Base-by-base conservation (phyloP, 2,113 vertebrate species). In the Lates calcarifer region DNA sequence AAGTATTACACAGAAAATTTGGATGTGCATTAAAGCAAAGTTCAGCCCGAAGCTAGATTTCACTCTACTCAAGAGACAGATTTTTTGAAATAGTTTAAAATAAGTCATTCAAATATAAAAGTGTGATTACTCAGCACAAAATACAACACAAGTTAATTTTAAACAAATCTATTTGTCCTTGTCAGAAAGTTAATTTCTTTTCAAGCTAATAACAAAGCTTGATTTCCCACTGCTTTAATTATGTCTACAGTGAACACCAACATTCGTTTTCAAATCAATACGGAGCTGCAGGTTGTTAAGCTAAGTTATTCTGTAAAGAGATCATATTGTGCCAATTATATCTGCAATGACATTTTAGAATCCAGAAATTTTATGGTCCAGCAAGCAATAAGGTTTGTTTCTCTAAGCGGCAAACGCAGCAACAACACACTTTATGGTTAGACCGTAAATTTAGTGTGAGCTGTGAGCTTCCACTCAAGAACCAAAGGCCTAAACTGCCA, bases 331-430 rank as follows among this genome's bases (percentile, higher is more conserved):
- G 22, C 28, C 60, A 78, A 63, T 85, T 47, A 87, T 49, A 83
- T 82, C 26, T 37, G 57, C 73, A 41, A 8, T 71, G 55, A 80
- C n/a, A 67, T 80, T 79, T 80, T 26, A 88, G 29, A 83, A 83
- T 83, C 1, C 13, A 26, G 12, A 29, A 13, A 26, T 64, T 77
- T 87, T 31, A 74, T 31, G 53, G 37, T 58, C 15, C 20, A 24
- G 41, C 71, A 47, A 76, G 60, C 6, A 24, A 20, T 43, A 77
- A 17, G 45, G 61, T 62, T 66, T 77, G 69, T 64, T 76, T 77
- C 29, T 58, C 37, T 67, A 51, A 67, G 65, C 28, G 12, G 15
- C 18, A 39, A 35, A 80, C 3, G 24, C 77, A 68, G 51, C 72
- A 49, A 49, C 72, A 71, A 47, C 39, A 17, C 35, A 55, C 26